Evolutionary conservation across 2,797 vertebrate genomes (phyloP), one percentile per base, ranked within the genome.

Genomic region (Protonibea diacanthus): DNA sequence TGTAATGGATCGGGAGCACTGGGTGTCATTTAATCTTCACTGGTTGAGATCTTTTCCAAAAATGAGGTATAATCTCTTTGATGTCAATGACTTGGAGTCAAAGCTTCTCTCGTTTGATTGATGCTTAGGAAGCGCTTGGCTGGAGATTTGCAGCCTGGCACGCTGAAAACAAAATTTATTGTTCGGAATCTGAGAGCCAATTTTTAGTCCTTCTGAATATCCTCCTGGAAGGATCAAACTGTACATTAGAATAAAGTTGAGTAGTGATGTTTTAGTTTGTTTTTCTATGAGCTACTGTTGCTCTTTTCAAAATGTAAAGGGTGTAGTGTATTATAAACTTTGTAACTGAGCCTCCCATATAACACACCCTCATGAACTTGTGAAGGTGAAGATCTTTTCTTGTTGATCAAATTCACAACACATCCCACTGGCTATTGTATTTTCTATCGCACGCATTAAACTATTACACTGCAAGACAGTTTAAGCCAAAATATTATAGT

Each of bases 381-480:
- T 59, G 52, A 17, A 49, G 20, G 40, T 45, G 38, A 62, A 56
- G 21, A 48, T 21, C 42, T 65, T 49, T 45, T 63, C 68, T 73
- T 56, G 42, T 49, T 5, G 4, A n/a, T 49, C 14, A 66, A 21
- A 64, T 68, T 45, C 12, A 70, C 3, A 65, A 58, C 40, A 33
- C 72, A 66, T 78, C 64, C 61, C 38, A 47, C 44, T 66, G 53
- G n/a, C 53, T 45, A 52, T 58, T 71, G 29, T 20, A 49, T 59
- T 83, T 79, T 66, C n/a, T 47, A 23, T 21, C 23, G 21, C 56
- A 56, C 53, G 71, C 47, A 77, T 51, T 62, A 56, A 40, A 47
- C 21, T 33, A 61, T 29, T 21, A 18, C 20, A 44, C 62, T 72
- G 80, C 77, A 71, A 84, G 69, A 75, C 23, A 68, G 60, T 82